Percentiles rank a stretch among this genome's conserved stretches.
These are phyloP conservation scores for Polydrusus pterygomalis DNA, from an alignment of 2,888 invertebrate genomes.

Conservation along the genomic window DNA sequence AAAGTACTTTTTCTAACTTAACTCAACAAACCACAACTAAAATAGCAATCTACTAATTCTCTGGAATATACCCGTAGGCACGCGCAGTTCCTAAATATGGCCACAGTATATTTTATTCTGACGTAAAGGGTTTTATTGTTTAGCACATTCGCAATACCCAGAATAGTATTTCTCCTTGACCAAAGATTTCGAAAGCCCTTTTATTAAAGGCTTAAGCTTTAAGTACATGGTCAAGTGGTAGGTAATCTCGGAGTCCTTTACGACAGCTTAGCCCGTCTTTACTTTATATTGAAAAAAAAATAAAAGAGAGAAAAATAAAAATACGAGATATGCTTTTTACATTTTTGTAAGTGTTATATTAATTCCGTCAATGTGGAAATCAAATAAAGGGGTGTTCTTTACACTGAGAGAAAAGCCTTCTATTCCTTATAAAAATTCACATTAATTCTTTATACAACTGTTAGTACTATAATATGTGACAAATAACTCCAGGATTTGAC, in stretches of 20 bases:
- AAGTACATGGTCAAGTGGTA: background rate
- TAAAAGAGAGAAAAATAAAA: background rate
- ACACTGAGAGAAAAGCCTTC: no score
- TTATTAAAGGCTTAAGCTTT: background rate
- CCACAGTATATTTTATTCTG: background rate
- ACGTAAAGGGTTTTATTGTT: background rate
- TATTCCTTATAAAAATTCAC: no score
- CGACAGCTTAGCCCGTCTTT: constrained; percentile 13
- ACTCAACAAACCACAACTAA: no score
- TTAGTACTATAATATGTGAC: no score
- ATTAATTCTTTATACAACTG: no score
- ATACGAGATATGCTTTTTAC: background rate
- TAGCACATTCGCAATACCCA: background rate
- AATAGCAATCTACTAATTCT: no score
- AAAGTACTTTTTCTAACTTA: no score
- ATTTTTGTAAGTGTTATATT: background rate
- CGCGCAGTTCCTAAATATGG: no score
- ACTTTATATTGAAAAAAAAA: constrained; percentile 1
- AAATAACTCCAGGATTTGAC: no score
- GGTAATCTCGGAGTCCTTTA: background rate
- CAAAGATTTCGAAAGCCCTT: background rate
- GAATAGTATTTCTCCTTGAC: background rate
- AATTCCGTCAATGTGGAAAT: no score
- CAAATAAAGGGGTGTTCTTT: no score
- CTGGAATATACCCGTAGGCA: no score